A percentile compares a stretch with the other conserved stretches of the same genome.
Evolutionary conservation across 2,888 invertebrate species (phyloP).

Genomic region (Gortyna flavago): DNA sequence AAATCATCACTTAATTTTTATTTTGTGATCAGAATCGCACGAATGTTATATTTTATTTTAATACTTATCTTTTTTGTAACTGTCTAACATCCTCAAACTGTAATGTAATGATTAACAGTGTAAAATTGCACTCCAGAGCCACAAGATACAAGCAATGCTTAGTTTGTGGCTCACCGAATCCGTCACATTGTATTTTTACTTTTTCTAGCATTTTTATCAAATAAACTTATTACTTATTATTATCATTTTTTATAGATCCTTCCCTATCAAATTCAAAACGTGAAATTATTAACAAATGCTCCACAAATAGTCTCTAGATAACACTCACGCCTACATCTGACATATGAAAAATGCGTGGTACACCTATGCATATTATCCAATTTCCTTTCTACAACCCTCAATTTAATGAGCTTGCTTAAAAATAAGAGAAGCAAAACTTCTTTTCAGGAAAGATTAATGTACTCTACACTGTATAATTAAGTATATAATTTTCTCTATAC

Average conservation of each 20-base stretch:
- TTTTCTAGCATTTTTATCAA: too few relatives aligned
- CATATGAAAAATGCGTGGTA: neutral
- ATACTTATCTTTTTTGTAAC: too few relatives aligned
- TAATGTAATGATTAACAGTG: too few relatives aligned
- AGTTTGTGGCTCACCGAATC: too few relatives aligned
- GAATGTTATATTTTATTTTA: too few relatives aligned
- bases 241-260: too few relatives aligned
- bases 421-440: conserved; percentile 6
- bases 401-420: neutral
- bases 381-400: neutral
- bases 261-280: neutral
- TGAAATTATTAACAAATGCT: neutral
- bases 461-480: neutral
- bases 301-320: neutral
- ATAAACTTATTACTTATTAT: too few relatives aligned
- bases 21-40: too few relatives aligned
- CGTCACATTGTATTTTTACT: too few relatives aligned
- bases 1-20: neutral
- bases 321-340: neutral
- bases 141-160: too few relatives aligned
- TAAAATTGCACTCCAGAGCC: too few relatives aligned
- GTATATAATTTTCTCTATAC: conserved; percentile 20
- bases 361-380: conserved; percentile 1
- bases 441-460: conserved; percentile 21
- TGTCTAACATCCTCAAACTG: too few relatives aligned